A percentile compares a stretch with the other conserved stretches of the same genome.
These are phyloP conservation scores for Sebastes matsubarae DNA, from an alignment of 2,797 vertebrate genomes.

Conservation along the genomic window DNA sequence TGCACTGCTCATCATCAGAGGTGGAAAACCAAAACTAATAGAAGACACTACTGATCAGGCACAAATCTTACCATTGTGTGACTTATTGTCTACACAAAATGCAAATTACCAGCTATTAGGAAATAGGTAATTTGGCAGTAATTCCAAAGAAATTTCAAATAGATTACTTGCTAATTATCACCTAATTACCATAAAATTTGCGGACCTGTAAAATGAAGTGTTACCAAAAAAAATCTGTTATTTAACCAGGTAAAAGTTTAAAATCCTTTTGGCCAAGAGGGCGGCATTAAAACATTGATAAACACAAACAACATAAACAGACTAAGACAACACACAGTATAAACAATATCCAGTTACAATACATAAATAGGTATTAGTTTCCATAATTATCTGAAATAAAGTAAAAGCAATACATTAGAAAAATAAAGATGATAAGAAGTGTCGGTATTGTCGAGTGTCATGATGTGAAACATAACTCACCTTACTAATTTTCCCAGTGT, in stretches of 20 bases:
- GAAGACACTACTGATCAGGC: no score
- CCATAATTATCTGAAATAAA: neutral
- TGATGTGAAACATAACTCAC: slow-evolving; percentile 58
- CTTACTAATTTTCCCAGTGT: slow-evolving; percentile 94
- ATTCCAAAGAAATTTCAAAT: no score
- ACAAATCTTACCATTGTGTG: no score
- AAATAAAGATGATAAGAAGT: neutral
- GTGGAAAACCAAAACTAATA: no score
- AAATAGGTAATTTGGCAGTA: no score
- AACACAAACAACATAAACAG: neutral
- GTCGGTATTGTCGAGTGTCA: neutral
- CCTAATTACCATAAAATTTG: no score
- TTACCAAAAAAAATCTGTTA: neutral
- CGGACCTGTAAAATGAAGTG: no score
- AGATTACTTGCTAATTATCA: no score
- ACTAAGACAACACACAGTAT: neutral
- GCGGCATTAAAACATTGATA: neutral
- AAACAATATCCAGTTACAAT: neutral
- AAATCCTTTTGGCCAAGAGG: neutral
- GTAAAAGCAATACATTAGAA: neutral
- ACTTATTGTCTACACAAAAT: no score
- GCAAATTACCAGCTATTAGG: no score
- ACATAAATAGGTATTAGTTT: neutral
- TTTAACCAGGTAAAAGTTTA: neutral
- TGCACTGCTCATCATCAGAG: no score